A percentile compares a stretch with the other conserved stretches of the same genome.
phyloP scores from a whole-genome alignment of 2,797 vertebrate species.

The Graptemys geographica region DNA sequence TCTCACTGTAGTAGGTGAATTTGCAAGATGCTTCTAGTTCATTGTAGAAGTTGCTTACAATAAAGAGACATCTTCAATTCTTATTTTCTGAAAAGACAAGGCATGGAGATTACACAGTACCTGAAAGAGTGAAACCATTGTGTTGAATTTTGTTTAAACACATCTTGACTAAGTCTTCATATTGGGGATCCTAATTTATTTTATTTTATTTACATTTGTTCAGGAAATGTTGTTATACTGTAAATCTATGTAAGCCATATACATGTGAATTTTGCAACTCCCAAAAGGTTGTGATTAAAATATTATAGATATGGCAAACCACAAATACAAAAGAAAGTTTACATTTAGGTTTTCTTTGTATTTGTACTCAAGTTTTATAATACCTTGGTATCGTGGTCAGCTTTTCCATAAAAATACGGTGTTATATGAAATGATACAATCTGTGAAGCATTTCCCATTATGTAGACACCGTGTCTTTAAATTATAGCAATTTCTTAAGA shows the following conservation, averaged over 20 bases:
- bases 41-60: conserved; percentile 48
- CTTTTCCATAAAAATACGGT: conserved; percentile 78
- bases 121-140: not conserved
- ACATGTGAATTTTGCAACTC: conserved; percentile 85
- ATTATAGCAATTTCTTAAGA: conserved; percentile 88
- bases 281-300: conserved; percentile 85
- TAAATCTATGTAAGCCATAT: conserved; percentile 84
- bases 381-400: conserved; percentile 78
- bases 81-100: conserved; percentile 8
- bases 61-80: conserved; percentile 54
- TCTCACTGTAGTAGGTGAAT: conserved; percentile 64
- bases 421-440: conserved; percentile 82
- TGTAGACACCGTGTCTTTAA: conserved; percentile 84
- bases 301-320: conserved; percentile 81
- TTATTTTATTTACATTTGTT: conserved; percentile 74
- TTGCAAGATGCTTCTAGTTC: conserved; percentile 64
- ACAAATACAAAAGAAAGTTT: conserved; percentile 83
- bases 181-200: conserved; percentile 33
- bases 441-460: conserved; percentile 85
- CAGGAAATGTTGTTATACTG: conserved; percentile 71
- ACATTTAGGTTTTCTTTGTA: conserved; percentile 71
- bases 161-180: conserved; percentile 46
- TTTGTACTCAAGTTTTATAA: conserved; percentile 76
- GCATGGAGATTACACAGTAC: not conserved
- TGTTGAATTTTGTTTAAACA: conserved; percentile 23